phyloP scores from a whole-genome alignment of 2,888 invertebrate species.

The Hololepta plana region DNA sequence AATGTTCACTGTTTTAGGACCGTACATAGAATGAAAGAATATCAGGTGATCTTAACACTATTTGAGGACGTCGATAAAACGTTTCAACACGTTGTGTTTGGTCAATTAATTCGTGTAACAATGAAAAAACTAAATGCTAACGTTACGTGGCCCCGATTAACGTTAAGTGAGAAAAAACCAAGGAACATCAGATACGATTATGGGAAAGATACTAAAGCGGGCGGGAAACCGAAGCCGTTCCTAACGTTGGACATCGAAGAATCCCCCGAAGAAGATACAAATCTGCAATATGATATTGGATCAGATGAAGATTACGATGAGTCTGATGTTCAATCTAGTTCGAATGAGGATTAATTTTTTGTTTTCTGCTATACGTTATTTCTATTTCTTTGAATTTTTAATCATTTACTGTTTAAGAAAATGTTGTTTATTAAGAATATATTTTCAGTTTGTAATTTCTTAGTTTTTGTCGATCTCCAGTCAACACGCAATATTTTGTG shows the following conservation, averaged over 20 bases:
- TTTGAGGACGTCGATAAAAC: constrained; percentile 14
- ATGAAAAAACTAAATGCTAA: constrained; percentile 15
- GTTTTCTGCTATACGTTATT: too few relatives aligned
- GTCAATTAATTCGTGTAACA: constrained; percentile 15
- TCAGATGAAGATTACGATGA: constrained; percentile 11
- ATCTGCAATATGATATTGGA: constrained; percentile 8
- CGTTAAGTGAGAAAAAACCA: constrained; percentile 13
- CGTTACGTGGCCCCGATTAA: constrained; percentile 19
- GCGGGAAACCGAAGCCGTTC: constrained; percentile 13
- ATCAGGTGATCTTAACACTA: constrained; percentile 16
- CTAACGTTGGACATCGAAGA: constrained; percentile 9
- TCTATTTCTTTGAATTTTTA: too few relatives aligned
- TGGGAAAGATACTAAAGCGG: constrained; percentile 12
- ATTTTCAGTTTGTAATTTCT: too few relatives aligned
- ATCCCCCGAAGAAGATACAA: constrained; percentile 7
- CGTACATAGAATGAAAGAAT: constrained; percentile 13
- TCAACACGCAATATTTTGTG: too few relatives aligned
- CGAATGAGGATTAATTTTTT: constrained; percentile 3
- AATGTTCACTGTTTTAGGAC: constrained; percentile 16
- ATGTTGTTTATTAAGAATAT: too few relatives aligned
- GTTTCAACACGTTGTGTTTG: constrained; percentile 14
- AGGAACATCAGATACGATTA: constrained; percentile 19
- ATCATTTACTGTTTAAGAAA: too few relatives aligned
- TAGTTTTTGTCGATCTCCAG: too few relatives aligned
- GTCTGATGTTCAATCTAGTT: constrained; percentile 10